Evolutionary conservation across 92 coral and sea anemone genomes (phyloP).

Genomic region (Umimayanthus chanpuru): DNA sequence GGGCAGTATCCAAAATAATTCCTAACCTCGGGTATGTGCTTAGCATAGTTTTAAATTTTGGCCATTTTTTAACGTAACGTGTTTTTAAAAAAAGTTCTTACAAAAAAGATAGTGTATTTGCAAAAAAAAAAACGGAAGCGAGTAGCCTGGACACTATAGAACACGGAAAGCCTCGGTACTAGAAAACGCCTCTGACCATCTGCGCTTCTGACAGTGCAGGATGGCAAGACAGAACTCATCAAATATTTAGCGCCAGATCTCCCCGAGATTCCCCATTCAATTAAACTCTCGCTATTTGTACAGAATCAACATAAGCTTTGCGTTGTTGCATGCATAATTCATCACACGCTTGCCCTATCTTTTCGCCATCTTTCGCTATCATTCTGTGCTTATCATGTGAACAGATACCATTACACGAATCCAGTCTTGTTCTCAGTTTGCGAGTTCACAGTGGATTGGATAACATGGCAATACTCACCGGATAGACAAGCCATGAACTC

Average conservation of each 20-base stretch:
- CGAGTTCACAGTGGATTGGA: background rate
- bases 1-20: too few relatives aligned
- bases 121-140: too few relatives aligned
- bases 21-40: too few relatives aligned
- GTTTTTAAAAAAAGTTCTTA: too few relatives aligned
- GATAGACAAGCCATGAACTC: background rate
- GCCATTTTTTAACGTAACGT: too few relatives aligned
- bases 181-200: background rate
- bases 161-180: background rate
- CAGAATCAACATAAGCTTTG: constrained; percentile 25
- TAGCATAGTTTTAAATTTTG: too few relatives aligned
- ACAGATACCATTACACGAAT: background rate
- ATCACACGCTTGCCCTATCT: constrained; percentile 29
- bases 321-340: constrained; percentile 14
- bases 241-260: constrained; percentile 19
- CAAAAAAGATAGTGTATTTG: too few relatives aligned
- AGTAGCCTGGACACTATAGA: too few relatives aligned
- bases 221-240: constrained; percentile 17
- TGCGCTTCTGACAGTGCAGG: background rate
- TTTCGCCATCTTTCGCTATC: constrained; percentile 23
- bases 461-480: background rate
- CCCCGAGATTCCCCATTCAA: background rate
- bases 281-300: constrained; percentile 30
- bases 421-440: background rate
- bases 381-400: background rate